Conservation (phyloP, 2,113 vertebrate species). For the Salvelinus namaycush region DNA sequence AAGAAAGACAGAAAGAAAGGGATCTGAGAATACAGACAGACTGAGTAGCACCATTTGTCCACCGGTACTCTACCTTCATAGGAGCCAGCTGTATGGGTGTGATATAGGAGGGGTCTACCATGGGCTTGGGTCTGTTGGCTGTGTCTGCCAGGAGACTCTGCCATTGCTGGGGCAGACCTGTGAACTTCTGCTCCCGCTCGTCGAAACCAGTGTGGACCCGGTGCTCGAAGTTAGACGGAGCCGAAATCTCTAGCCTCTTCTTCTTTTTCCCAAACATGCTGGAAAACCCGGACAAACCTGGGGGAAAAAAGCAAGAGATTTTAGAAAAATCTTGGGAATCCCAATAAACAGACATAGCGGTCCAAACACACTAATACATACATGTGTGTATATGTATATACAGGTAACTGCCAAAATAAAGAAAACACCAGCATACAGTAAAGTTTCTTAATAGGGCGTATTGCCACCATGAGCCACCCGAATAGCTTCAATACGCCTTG, state of each 20-base stretch:
- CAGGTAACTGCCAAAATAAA: too few species aligned
- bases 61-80: slow-evolving; percentile 88
- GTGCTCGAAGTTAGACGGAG: slow-evolving; percentile 99
- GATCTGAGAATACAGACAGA: slow-evolving; percentile 10
- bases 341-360: too few species aligned
- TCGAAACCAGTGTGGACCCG: slow-evolving; percentile 98
- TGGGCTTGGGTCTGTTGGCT: slow-evolving; percentile 93
- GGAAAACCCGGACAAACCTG: slow-evolving; percentile 84
- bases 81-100: slow-evolving; percentile 97
- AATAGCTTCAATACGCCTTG: too few species aligned
- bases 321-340: too few species aligned
- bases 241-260: slow-evolving; percentile 97
- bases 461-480: too few species aligned
- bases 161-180: slow-evolving; percentile 96
- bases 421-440: too few species aligned
- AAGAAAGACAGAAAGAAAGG: not conserved
- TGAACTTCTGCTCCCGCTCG: slow-evolving; percentile 94
- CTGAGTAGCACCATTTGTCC: not conserved
- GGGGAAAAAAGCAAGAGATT: slow-evolving; percentile 3
- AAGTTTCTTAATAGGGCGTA: too few species aligned
- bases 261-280: slow-evolving; percentile 99
- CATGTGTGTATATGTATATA: too few species aligned
- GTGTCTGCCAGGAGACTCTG: slow-evolving; percentile 97
- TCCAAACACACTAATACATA: too few species aligned
- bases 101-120: slow-evolving; percentile 99